phyloP scores from a whole-genome alignment of 2,113 vertebrate species.

The Regulus satrapa region DNA sequence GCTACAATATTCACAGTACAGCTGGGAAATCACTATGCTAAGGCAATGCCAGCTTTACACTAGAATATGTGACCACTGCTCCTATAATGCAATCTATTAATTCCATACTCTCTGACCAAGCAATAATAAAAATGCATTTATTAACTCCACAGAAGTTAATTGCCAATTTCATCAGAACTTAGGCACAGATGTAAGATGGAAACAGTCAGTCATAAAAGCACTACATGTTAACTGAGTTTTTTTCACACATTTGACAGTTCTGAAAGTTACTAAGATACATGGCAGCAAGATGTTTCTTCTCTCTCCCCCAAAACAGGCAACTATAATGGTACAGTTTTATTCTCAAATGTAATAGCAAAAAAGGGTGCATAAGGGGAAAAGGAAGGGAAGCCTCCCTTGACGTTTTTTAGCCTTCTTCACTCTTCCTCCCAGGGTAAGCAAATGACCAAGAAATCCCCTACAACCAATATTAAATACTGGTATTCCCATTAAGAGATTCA shows the following conservation, averaged over 20 bases:
- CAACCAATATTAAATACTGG: neutral
- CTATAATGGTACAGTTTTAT: neutral
- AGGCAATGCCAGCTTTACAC: neutral
- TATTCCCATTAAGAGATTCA: neutral
- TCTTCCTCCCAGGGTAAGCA: neutral
- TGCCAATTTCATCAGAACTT: neutral
- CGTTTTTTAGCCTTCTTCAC: neutral
- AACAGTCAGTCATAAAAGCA: slow-evolving; percentile 30
- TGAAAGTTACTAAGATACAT: neutral
- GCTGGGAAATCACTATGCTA: neutral
- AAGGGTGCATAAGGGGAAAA: neutral
- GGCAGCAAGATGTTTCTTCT: neutral
- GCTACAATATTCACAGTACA: neutral
- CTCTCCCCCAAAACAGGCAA: neutral
- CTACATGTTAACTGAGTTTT: neutral
- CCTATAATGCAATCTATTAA: neutral
- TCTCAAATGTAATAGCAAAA: neutral
- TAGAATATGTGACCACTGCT: neutral
- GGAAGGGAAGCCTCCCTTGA: neutral
- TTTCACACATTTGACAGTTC: slow-evolving; percentile 33
- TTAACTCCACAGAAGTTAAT: slow-evolving; percentile 5
- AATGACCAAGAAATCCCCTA: neutral
- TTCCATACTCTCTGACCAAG: neutral
- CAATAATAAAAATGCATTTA: slow-evolving; percentile 12
- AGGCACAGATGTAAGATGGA: slow-evolving; percentile 12